Base-by-base conservation (phyloP, 2,888 invertebrate species). In the Leptopterna dolabrata region DNA sequence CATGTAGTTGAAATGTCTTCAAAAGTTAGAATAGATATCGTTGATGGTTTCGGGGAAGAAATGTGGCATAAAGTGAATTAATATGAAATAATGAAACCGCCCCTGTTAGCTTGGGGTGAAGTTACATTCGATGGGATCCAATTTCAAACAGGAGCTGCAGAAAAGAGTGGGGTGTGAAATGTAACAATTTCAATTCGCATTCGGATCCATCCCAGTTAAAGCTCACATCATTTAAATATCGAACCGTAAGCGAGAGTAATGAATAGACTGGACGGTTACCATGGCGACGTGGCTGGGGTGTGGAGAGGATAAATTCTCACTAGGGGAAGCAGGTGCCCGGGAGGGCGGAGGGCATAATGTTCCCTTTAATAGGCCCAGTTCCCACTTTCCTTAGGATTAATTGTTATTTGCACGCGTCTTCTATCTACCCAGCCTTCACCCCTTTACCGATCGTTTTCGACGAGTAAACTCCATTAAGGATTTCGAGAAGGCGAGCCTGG, bases 391-490 rank as follows among this genome's bases (percentile, higher is more conserved):
- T 81, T 55, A 81, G 51, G 81, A 85, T 85, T 85, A 85, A 85
- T 85, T 85, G 84, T 85, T 85, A 85, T 85, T 85, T 73, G 84
- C 84, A 85, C 73, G 29, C 84, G 84, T 85, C 84, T 85, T 73
- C 43, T 63, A 36, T 41, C 70, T 36, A 70, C 63, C 83, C 81
- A 27, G 73, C 36, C 14, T 19, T 73, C 36, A 30, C 19, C 73
- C 36, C 73, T 36, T 73, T 73, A 30, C 73, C 73, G 63, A 63
- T 73, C 73, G 36, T 36, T 73, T 73, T 73, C 73, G 73, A 73
- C 41, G 30, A 63, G 63, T 63, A 27, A 63, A 24, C 63, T 63
- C 11, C 63, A 24, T 63, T 63, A 27, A 19, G 19, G 63, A 3
- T 19, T 24, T 2, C 6, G 63, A 24, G 45, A 45, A 73, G 71